Evolutionary conservation across 1,140 invertebrate genomes (phyloP), one percentile per base, ranked within the genome.

Genomic region (Nebria ingens): DNA sequence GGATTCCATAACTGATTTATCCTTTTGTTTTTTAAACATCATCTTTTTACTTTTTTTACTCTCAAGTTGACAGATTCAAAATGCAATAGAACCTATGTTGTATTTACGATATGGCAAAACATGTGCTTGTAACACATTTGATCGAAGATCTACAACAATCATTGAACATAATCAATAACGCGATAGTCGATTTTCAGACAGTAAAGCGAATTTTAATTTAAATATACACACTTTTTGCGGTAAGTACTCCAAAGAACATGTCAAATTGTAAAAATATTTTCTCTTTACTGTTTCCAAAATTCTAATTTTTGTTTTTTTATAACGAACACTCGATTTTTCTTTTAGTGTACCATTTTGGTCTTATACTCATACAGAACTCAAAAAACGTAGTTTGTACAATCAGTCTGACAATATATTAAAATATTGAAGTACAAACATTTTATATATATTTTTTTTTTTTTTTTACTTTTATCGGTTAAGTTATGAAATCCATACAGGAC

Each of bases 1-100:
- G 61, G 61, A 66, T 65, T 64, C 62, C 63, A 62, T 62, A 62
- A 64, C 61, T 58, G 40, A 61, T 34, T 34, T 34, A 34, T 34
- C 25, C 6, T n/a, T n/a, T n/a, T n/a, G n/a, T n/a, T n/a, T n/a
- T n/a, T n/a, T n/a, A n/a, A n/a, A n/a, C n/a, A n/a, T n/a, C n/a
- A n/a, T n/a, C n/a, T n/a, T n/a, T n/a, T n/a, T n/a, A n/a, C n/a
- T n/a, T n/a, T n/a, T n/a, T n/a, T n/a, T n/a, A n/a, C n/a, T n/a
- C n/a, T n/a, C n/a, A n/a, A n/a, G n/a, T n/a, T n/a, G n/a, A n/a
- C n/a, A n/a, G n/a, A n/a, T n/a, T n/a, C n/a, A n/a, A n/a, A n/a
- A n/a, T n/a, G n/a, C n/a, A n/a, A n/a, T n/a, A n/a, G n/a, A n/a
- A n/a, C n/a, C n/a, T n/a, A n/a, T n/a, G n/a, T n/a, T n/a, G n/a